Conservation (phyloP, 2,797 vertebrate genomes). For the Tinamus major region DNA sequence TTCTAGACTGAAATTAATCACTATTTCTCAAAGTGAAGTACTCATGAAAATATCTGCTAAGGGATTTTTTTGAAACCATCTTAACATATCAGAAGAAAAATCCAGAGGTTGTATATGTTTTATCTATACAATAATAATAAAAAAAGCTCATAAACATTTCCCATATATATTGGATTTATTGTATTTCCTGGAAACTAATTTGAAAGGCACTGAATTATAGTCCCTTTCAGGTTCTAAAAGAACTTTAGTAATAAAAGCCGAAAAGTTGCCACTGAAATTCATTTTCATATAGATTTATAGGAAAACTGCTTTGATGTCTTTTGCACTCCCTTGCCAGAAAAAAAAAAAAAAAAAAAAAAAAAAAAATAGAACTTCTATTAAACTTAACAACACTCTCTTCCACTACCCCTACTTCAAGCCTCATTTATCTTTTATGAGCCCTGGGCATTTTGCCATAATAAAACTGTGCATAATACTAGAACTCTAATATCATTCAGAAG, state of each 20-base stretch:
- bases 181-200: constrained; percentile 77
- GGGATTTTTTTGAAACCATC: constrained; percentile 30
- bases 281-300: constrained; percentile 84
- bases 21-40: constrained; percentile 47
- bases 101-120: constrained; percentile 47
- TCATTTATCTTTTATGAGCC: constrained; percentile 81
- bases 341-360: constrained; percentile 16
- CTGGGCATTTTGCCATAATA: constrained; percentile 75
- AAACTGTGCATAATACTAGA: constrained; percentile 66
- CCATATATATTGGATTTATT: constrained; percentile 77
- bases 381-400: constrained; percentile 57
- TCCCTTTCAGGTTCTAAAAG: constrained; percentile 70
- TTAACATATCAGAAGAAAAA: constrained; percentile 65
- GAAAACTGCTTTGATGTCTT: constrained; percentile 83
- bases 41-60: constrained; percentile 8
- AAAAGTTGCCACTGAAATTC: constrained; percentile 80
- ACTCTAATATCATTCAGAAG: constrained; percentile 57
- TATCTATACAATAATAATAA: neutral
- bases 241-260: constrained; percentile 77
- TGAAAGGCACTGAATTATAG: constrained; percentile 76
- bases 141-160: constrained; percentile 59
- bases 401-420: constrained; percentile 63
- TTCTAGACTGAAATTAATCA: constrained; percentile 55
- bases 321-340: constrained; percentile 71
- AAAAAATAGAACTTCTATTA: constrained; percentile 69